These are phyloP conservation scores for Erpobdella octoculata DNA, from an alignment of 2,888 invertebrate species.

Conservation along the genomic window DNA sequence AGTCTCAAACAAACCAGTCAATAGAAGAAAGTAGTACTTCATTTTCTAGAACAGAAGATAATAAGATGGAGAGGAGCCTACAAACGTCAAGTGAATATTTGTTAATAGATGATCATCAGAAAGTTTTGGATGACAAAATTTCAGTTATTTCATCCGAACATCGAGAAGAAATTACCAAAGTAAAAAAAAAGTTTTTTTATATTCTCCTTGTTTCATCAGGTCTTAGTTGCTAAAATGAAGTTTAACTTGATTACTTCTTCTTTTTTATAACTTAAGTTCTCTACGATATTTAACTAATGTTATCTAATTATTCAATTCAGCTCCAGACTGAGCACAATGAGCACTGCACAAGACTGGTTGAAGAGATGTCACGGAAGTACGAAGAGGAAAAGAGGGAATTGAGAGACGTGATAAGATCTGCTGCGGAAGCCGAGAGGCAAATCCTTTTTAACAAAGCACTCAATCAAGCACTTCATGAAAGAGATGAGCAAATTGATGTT, in stretches of 20 bases:
- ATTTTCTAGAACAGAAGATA: not conserved
- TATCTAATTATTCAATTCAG: not conserved
- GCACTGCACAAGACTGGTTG: not conserved
- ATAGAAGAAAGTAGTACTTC: not conserved
- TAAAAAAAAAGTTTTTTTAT: not conserved
- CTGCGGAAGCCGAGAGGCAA: conserved; percentile 30
- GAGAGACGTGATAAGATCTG: conserved; percentile 29
- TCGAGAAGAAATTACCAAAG: not conserved
- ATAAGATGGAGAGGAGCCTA: not conserved
- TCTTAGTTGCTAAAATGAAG: no score
- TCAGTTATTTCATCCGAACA: not conserved
- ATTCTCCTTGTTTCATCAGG: no score
- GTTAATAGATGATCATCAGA: not conserved
- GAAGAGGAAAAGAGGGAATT: conserved; percentile 21
- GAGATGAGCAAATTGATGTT: conserved; percentile 28
- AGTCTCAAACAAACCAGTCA: conserved; percentile 1
- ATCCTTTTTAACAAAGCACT: conserved; percentile 61
- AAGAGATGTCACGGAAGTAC: not conserved
- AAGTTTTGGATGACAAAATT: not conserved
- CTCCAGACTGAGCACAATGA: conserved; percentile 5
- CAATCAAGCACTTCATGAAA: conserved; percentile 55
- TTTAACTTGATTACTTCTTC: no score
- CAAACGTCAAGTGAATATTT: not conserved
- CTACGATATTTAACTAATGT: no score
- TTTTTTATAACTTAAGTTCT: no score